Base-by-base conservation (phyloP, 2,797 vertebrate species). In the Hemitrygon akajei region DNA sequence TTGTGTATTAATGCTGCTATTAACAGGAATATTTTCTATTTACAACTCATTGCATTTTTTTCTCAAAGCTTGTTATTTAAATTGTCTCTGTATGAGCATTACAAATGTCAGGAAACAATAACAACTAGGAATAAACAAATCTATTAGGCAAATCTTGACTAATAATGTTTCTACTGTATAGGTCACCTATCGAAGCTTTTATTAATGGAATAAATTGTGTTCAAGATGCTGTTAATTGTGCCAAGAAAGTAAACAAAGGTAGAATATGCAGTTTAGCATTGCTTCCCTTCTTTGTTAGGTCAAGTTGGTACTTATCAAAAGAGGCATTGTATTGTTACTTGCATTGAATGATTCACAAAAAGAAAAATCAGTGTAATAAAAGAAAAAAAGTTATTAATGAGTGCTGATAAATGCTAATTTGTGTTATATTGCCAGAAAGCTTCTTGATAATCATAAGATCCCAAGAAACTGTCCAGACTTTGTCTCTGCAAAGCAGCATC, bases 211-310 rank as follows among this genome's bases (percentile, higher is more conserved):
- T 66, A 86, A 94, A 93, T 93, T 91, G 89, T 95, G 94, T 94
- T 95, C 93, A 94, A 95, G 95, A 95, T 93, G 80, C 12, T 81
- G 77, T 94, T 95, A 94, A 96, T 96, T 94, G 96, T 93, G 95
- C 96, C 96, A 95, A 94, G 80, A 95, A 94, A 77, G 84, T 22
- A 94, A 95, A 95, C 94, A 94, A 94, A 94, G 95, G 94, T 94
- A 94, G 93, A 84, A 95, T 95, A 94, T 93, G 93, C 75, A 94
- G 94, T 94, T 95, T 95, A 95, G 95, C 94, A 93, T 87, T 94
- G 75, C 95, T 95, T 94, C 94, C 94, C 94, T 95, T 95, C 94
- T 94, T 95, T 94, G 95, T 96, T 96, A 95, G 94, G 93, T 91
- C 73, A 93, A 93, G 94, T 77, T 93, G 94, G 93, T 86, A 84